These are phyloP conservation scores for Ptilorrhoa leucosticta DNA, from an alignment of 2,113 vertebrate genomes.

Conservation along the genomic window DNA sequence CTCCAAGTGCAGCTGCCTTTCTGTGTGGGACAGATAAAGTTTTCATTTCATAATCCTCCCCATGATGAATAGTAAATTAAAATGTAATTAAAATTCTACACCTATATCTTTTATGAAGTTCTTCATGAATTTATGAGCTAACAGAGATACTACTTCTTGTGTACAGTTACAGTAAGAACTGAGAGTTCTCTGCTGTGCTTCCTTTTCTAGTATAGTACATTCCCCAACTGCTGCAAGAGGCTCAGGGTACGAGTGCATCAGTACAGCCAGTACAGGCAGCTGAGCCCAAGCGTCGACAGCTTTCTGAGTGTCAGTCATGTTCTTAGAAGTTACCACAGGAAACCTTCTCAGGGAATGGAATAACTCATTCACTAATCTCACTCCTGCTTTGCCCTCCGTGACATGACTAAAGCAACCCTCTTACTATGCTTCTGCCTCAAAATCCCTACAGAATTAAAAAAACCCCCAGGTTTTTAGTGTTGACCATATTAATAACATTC, in stretches of 20 bases:
- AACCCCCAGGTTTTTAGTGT: neutral
- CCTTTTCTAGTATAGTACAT: neutral
- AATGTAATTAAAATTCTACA: neutral
- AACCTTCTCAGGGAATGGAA: neutral
- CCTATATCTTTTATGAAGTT: neutral
- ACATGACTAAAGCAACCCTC: neutral
- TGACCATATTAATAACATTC: neutral
- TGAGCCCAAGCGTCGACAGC: neutral
- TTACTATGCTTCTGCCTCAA: neutral
- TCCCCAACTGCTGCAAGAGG: neutral
- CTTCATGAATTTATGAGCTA: neutral
- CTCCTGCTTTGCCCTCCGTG: rapidly evolving
- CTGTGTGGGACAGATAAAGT: neutral
- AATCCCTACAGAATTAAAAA: neutral
- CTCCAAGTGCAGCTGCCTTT: neutral
- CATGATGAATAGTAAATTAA: neutral
- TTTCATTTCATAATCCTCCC: neutral
- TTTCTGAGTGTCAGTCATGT: neutral
- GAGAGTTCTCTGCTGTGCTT: neutral
- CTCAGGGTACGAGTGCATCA: neutral
- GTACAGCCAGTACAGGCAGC: neutral
- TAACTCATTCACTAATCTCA: neutral
- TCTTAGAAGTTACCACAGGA: neutral
- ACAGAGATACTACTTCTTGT: neutral
- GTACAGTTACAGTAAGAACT: neutral